Conservation (phyloP, 2,797 vertebrate species). For the Ctenosaura bakeri region DNA sequence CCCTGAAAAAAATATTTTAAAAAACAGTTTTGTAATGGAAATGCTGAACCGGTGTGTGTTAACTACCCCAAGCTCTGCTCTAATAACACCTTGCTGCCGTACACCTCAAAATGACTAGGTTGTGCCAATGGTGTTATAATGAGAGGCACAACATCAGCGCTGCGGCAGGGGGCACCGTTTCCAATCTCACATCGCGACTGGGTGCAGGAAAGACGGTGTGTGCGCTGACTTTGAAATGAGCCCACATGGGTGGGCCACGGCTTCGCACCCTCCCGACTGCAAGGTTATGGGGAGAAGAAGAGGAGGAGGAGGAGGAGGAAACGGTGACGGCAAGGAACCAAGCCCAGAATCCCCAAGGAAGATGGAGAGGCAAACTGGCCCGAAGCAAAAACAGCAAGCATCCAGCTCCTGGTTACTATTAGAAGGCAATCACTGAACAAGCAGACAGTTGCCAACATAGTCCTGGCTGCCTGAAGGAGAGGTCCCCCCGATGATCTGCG, state of each 20-base stretch:
- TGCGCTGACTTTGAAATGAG: constrained; percentile 66
- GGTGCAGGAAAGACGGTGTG: constrained; percentile 59
- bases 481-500: no score
- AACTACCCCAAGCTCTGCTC: constrained; percentile 57
- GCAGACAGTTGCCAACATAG: no score
- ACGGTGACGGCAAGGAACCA: background rate
- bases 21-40: constrained; percentile 61
- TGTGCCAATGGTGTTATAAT: constrained; percentile 75
- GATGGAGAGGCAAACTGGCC: background rate
- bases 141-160: constrained; percentile 66
- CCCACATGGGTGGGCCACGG: constrained; percentile 22
- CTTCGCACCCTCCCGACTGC: background rate
- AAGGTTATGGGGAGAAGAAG: constrained; percentile 28
- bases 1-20: background rate
- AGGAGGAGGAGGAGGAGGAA: background rate
- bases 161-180: constrained; percentile 74
- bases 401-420: accelerated
- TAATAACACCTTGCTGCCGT: constrained; percentile 71
- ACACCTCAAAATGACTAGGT: constrained; percentile 75
- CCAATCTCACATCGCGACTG: constrained; percentile 78
- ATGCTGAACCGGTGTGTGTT: constrained; percentile 69
- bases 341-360: background rate
- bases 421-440: background rate
- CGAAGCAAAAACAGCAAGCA: background rate
- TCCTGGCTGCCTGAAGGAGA: no score